Evolutionary conservation across 2,888 invertebrate genomes (phyloP).

Genomic region (Platerodrilus igneus): DNA sequence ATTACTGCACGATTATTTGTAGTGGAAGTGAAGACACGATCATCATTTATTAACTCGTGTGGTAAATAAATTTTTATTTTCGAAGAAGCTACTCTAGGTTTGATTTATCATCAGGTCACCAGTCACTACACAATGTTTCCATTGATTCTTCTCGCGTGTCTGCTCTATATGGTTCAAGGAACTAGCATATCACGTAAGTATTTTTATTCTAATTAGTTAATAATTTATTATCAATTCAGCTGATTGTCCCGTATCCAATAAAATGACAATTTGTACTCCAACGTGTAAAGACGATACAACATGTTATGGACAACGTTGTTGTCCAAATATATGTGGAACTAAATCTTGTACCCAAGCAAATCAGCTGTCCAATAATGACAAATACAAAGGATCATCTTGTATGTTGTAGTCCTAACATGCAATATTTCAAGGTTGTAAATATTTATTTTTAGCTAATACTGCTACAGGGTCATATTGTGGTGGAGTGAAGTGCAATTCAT

Average conservation of each 20-base stretch:
- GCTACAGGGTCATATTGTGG: conserved; percentile 60
- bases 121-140: too few species aligned
- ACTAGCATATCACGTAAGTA: too few species aligned
- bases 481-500: conserved; percentile 63
- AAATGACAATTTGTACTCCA: conserved; percentile 63
- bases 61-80: too few species aligned
- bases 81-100: too few species aligned
- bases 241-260: conserved; percentile 61
- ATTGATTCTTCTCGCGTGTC: too few species aligned
- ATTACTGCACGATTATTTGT: too few species aligned
- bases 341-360: conserved; percentile 57
- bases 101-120: too few species aligned
- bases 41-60: too few species aligned
- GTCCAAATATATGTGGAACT: conserved; percentile 64
- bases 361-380: conserved; percentile 32
- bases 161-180: too few species aligned
- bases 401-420: conserved; percentile 16
- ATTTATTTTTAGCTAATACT: conserved; percentile 40
- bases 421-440: conserved; percentile 2
- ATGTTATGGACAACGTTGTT: conserved; percentile 62
- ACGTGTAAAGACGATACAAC: conserved; percentile 64
- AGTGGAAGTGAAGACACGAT: too few species aligned
- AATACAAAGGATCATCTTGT: conserved; percentile 46
- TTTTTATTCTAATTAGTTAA: conserved; percentile 18
- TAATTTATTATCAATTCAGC: conserved; percentile 17